phyloP scores from a whole-genome alignment of 2,888 invertebrate genomes.

The Seira musarum region DNA sequence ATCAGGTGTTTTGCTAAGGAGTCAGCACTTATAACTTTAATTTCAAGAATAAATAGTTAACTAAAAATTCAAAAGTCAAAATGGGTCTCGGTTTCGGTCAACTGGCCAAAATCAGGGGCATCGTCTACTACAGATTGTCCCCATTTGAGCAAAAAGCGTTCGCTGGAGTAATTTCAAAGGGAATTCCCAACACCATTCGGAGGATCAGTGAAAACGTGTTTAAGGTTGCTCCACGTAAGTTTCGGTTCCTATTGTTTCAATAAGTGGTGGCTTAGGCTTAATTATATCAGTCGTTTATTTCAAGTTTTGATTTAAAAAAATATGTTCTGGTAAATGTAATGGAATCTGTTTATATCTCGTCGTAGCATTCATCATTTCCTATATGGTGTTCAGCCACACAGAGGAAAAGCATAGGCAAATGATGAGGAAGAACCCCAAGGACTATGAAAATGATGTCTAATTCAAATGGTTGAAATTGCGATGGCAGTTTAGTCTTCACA shows the following conservation, averaged over 20 bases:
- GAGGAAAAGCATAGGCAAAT: constrained; percentile 76
- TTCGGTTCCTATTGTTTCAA: not conserved
- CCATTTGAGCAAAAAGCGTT: constrained; percentile 92
- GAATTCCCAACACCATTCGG: constrained; percentile 84
- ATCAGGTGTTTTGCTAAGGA: not conserved
- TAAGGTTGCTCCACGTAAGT: constrained; percentile 79
- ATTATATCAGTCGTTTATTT: too few relatives aligned
- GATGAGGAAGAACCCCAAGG: constrained; percentile 81
- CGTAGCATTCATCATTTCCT: constrained; percentile 76
- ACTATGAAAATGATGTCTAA: constrained; percentile 81
- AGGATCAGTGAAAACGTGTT: constrained; percentile 82
- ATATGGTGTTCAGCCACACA: constrained; percentile 78
- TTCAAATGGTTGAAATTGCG: too few relatives aligned
- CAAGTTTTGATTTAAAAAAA: not conserved
- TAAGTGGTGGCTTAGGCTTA: not conserved
- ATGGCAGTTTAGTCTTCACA: too few relatives aligned
- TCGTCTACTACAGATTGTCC: constrained; percentile 87
- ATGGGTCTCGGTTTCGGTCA: constrained; percentile 82
- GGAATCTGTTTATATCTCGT: constrained; percentile 12
- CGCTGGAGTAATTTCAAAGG: constrained; percentile 83
- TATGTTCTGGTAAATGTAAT: not conserved
- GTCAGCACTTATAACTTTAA: not conserved
- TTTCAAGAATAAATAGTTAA: not conserved
- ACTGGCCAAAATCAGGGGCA: constrained; percentile 84
- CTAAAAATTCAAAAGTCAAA: constrained; percentile 64